Evolutionary conservation across 2,113 vertebrate genomes (phyloP), one percentile per base, ranked within the genome.

Genomic region (Erythrolamprus reginae): DNA sequence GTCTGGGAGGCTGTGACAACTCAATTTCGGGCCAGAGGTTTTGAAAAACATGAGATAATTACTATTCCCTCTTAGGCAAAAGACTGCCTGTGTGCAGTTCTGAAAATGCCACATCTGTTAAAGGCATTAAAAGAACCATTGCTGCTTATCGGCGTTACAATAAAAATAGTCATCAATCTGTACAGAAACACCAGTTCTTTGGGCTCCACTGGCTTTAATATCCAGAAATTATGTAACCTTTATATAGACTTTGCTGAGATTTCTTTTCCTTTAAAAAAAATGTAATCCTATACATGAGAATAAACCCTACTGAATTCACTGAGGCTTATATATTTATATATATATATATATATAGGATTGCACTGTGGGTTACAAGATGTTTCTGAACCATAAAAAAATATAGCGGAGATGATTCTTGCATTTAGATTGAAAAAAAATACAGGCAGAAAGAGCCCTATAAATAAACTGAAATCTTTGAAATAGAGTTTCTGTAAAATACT

Each of bases 1-100:
- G 95, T 97, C 96, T 97, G 94, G 90, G 95, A 97, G 91, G 91
- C 91, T 58, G 87, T 97, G 95, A 97, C 96, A 97, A 95, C 96
- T 97, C 96, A 97, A 96, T 97, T 96, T 93, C 89, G 94, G 94
- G 88, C 95, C 96, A 96, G 86, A 95, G 95, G 94, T 96, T 94
- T 92, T 94, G 92, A 95, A 96, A 97, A 95, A 93, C 92, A 93
- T 89, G 88, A 91, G 92, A 94, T 97, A 96, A 97, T 96, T 97
- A 86, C 82, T 94, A 61, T 92, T 96, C 91, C 93, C 28, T 82
- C 88, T 94, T 91, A 95, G 91, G 91, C 95, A 90, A 92, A 93
- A 90, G 51, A 82, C 93, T 85, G 93, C 87, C 82, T 90, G 84
- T 91, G 82, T 91, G 86, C 93, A 95, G 92, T 53, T 48, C 42